Base-by-base conservation (phyloP, 2,113 vertebrate genomes). In the Philantomba maxwellii region DNA sequence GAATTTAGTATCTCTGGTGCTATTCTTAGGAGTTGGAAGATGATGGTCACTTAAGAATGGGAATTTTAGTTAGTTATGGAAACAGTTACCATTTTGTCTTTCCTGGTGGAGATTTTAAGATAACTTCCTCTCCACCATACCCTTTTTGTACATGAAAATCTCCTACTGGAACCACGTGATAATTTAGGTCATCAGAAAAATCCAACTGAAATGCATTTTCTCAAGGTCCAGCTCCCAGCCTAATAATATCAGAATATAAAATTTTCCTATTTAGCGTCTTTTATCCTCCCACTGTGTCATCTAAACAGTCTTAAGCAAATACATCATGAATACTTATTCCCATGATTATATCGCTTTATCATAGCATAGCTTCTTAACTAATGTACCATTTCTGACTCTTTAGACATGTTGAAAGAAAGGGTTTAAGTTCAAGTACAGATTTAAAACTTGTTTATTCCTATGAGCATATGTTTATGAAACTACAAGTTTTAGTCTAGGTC, bases 391-490 rank as follows among this genome's bases (percentile, higher is more conserved):
- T 96, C 51, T 95, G 30, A 36, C 16, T 95, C 12, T 93, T 77
- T 91, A 73, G 43, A 87, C 23, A 39, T 43, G 53, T 33, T n/a
- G 64, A 92, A 86, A 95, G 49, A 89, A 88, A 73, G 1, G 8
- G 19, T 36, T 66, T 78, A 58, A 91, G 7, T 80, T 86, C 12
- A 93, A 53, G 33, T 58, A 75, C 21, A 88, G 19, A 75, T 84
- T 94, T 90, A 80, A 86, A 96, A 94, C 14, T 49, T 92, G 23
- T 66, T 96, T 89, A 26, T 89, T 82, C 93, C 13, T 28, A 43
- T 21, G 6, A 53, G 47, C 16, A 23, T 51, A 86, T 77, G 30
- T 60, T 43, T 89, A 25, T 93, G 17, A 60, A 55, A 17, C 26
- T 89, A 26, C 3, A 66, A 47, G 49, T 86, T 80, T 89, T 91